Conservation (phyloP, 1,140 invertebrate species). For the Drosophila erecta region DNA sequence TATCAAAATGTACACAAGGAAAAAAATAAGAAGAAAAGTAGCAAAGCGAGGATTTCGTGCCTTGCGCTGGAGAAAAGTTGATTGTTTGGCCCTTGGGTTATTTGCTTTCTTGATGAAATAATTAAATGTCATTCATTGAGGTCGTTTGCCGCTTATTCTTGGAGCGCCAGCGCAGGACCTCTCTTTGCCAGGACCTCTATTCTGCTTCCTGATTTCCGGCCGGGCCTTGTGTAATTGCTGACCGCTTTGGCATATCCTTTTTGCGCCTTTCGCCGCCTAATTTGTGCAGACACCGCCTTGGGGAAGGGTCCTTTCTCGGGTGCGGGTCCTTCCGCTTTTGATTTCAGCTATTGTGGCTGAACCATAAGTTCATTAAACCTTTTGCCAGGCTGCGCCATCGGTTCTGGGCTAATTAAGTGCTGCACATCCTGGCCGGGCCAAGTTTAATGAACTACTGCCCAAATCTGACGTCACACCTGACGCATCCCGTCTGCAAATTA, state of each 20-base stretch:
- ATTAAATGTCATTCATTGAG: constrained; percentile 83
- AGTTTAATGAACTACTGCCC: constrained; percentile 66
- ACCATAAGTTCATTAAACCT: constrained; percentile 75
- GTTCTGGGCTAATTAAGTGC: constrained; percentile 64
- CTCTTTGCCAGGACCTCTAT: constrained; percentile 12
- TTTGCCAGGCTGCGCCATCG: constrained; percentile 34
- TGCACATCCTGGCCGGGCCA: constrained; percentile 43
- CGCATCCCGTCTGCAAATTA: constrained; percentile 50
- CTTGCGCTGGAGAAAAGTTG: constrained; percentile 65
- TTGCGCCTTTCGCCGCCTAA: constrained; percentile 61
- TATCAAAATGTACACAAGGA: constrained; percentile 15
- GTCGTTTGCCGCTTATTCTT: constrained; percentile 54
- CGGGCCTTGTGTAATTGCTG: constrained; percentile 64
- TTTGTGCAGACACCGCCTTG: constrained; percentile 70
- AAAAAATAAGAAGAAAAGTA: constrained; percentile 3
- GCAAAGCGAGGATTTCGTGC: constrained; percentile 37
- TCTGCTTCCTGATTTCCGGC: constrained; percentile 2
- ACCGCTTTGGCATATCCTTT: constrained; percentile 76
- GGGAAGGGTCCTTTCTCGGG: constrained; percentile 8
- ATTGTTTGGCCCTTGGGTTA: constrained; percentile 78
- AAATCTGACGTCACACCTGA: constrained; percentile 60
- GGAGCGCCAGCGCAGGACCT: constrained; percentile 15
- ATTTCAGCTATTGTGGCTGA: constrained; percentile 57
- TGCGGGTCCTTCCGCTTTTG: constrained; percentile 48
- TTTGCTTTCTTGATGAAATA: constrained; percentile 83